Base-by-base conservation (phyloP, 2,888 invertebrate species). In the Napeogenes inachia region DNA sequence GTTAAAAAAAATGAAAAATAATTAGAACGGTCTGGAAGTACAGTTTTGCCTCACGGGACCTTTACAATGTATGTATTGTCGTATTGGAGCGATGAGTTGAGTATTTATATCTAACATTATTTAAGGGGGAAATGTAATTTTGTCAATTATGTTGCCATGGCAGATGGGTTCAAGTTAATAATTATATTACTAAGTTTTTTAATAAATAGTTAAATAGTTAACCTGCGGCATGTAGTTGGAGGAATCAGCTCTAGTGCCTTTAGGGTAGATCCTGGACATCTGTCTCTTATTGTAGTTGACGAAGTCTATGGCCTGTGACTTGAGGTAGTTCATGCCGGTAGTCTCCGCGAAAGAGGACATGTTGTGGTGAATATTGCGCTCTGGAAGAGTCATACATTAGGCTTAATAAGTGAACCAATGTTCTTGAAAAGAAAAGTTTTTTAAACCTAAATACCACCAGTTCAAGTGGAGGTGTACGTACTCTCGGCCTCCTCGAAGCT, bases 221-320 rank as follows among this genome's bases (percentile, higher is more conserved):
- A 97, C 97, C 93, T 99, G 99, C 13, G 99, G 99, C 97, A 99
- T 97, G 84, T 98, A 99, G 84, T 99, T 99, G 53, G 98, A 98
- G 60, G 99, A 99, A 88, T 99, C 99, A 57, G 99, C 99, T 59
- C 99, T 91, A 3, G 99, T 99, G 70, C 99, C 99, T 81, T 98
- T 98, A 0, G 99, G 99, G 86, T 99, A 99, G 79, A 99, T 99
- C 65, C 99, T 92, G 73, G 98, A 98, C 97, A 99, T 97, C 91
- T 99, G 99, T 30, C 99, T 93, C 89, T 99, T 99, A 91, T 99
- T 99, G 89, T 99, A 99, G 93, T 99, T 99, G 78, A 99, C 99
- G 90, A 99, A 99, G 88, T 99, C 99, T 62, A 99, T 98, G 62
- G 99, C 97, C 77, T 97, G 97, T 66, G 96, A 95, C 91, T 99